Base-by-base conservation (phyloP, 1,140 invertebrate species). In the Vanessa atalanta region DNA sequence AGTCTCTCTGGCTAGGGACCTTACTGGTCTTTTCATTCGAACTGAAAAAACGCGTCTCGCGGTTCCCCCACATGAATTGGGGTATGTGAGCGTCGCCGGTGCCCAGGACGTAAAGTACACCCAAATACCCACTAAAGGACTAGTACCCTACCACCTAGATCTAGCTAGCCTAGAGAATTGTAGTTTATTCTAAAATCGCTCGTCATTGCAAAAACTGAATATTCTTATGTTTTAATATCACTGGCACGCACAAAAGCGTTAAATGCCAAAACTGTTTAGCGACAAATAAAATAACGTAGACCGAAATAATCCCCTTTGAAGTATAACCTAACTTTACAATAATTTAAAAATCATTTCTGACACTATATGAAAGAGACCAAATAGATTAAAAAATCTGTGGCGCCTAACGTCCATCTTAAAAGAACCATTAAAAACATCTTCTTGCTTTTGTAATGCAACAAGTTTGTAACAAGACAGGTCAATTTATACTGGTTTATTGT, bases 401-500 rank as follows among this genome's bases (percentile, higher is more conserved):
- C 68, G 68, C 68, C 68, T 47, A 57, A 55, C 60, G 65, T 61
- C 72, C 76, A 71, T 14, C 67, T 48, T 68, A 77, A 67, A 53
- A 47, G 66, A 48, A 67, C 63, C 66, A 73, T 77, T 57, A 64
- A 16, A 16, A 72, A 70, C 43, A 43, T 55, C 5, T 14, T 5
- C 31, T 60, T 64, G 26, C 61, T 48, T 57, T 50, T 26, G 53
- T 61, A 55, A 74, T 55, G 16, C 43, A 76, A 70, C 73, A 76
- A 55, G 73, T 66, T 64, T 65, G 55, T 51, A 73, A 71, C 65
- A 61, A 72, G 72, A 72, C 61, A 61, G 77, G 20, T 73, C 83
- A 78, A 72, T 66, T 47, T 73, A 83, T 75, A 73, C 72, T 83
- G 81, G 83, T 23, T 16, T 47, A 26, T 7, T 69, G 55, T 64